These are phyloP conservation scores for Orchesellides sinensis DNA, from an alignment of 2,888 invertebrate genomes.

Conservation along the genomic window DNA sequence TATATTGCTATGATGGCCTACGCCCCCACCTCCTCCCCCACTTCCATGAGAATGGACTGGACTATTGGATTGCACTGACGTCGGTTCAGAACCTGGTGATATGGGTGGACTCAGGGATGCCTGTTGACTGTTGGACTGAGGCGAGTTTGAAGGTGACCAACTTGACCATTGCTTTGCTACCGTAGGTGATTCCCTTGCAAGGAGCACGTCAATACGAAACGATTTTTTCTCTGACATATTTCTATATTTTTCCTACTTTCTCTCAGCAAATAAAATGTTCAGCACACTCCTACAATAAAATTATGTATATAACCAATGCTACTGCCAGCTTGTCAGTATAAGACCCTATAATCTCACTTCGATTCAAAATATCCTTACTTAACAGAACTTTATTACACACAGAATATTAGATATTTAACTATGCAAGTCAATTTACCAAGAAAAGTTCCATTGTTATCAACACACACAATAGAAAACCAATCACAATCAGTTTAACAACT, in stretches of 20 bases:
- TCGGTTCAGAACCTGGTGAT: conserved; percentile 87
- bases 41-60: conserved; percentile 62
- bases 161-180: conserved; percentile 63
- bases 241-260: not conserved
- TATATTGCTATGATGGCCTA: conserved; percentile 54
- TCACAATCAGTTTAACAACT: too few species aligned
- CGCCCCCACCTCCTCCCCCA: conserved; percentile 22
- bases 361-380: too few species aligned
- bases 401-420: too few species aligned
- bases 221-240: conserved; percentile 81
- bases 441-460: too few species aligned
- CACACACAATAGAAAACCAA: too few species aligned
- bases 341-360: too few species aligned
- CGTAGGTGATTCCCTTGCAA: conserved; percentile 81
- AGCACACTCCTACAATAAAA: too few species aligned
- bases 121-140: conserved; percentile 66
- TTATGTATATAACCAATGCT: too few species aligned
- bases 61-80: conserved; percentile 65
- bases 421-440: too few species aligned
- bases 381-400: too few species aligned
- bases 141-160: conserved; percentile 73
- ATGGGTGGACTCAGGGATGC: conserved; percentile 84
- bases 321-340: too few species aligned
- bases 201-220: conserved; percentile 92
- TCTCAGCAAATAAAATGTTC: not conserved